Base-by-base conservation (phyloP, 2,797 vertebrate genomes). In the Anabas testudineus region DNA sequence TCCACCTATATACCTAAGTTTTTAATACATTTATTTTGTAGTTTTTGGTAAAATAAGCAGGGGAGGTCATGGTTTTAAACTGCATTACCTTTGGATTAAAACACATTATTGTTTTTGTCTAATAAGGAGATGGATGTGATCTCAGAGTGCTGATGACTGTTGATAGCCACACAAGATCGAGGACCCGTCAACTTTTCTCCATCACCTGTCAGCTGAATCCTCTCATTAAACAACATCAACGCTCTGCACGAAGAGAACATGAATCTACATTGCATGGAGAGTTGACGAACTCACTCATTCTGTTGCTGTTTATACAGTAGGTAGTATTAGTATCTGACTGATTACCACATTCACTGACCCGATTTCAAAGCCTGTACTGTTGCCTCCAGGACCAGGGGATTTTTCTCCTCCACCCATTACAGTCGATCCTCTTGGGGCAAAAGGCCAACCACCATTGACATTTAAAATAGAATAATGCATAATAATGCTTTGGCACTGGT, bases 401-500 rank as follows among this genome's bases (percentile, higher is more conserved):
- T 79, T 71, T 49, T 53, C 16, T 53, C 59, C 71, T 39, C 37
- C 54, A 58, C 16, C 10, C 39, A 26, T 58, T 51, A 68, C 65
- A 71, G 36, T 61, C 71, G 46, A 64, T 58, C 67, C 87, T 77
- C 67, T 47, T 26, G 60, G 41, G 82, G 70, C 68, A 55, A 76
- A 49, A 80, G 54, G 78, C 73, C 16, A 12, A 71, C 66, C 83
- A 68, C 76, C 82, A 85, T 86, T 8, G 26, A 76, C 71, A 64
- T 88, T 88, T 85, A 73, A 87, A 89, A 82, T 68, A 39, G 79
- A 92, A 90, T 86, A 85, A 81, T 84, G 71, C 82, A 83, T 80
- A 47, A 65, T 70, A 74, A 78, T 67, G 56, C 52, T 59, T 59
- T 77, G 61, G 82, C 71, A 34, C 49, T 47, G 59, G 58, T 59